A percentile compares a stretch with the other conserved stretches of the same genome.
phyloP scores from a whole-genome alignment of 2,113 vertebrate genomes.

The Shinisaurus crocodilurus region DNA sequence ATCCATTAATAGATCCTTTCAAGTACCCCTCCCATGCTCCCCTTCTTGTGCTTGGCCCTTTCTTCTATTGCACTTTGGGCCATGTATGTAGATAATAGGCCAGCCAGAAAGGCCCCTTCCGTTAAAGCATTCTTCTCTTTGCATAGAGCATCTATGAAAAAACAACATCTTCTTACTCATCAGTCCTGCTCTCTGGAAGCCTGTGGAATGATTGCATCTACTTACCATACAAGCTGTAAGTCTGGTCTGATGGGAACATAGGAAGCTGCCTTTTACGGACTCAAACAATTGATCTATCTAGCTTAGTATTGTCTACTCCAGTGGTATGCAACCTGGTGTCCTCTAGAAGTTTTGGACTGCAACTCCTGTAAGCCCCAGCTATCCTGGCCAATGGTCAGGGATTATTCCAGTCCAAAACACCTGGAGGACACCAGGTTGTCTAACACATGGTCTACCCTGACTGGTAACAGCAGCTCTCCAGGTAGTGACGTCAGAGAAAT shows the following conservation, averaged over 20 bases:
- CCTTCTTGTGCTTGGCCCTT: not conserved
- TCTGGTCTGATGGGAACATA: not conserved
- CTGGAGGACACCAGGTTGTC: too few species aligned
- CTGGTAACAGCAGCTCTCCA: too few species aligned
- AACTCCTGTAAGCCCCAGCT: too few species aligned
- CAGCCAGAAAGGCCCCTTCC: constrained; percentile 56
- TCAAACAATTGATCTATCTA: not conserved
- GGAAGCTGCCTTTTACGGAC: not conserved
- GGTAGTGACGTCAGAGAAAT: too few species aligned
- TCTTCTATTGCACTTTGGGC: constrained; percentile 50
- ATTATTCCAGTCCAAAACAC: too few species aligned
- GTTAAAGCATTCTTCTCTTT: rapidly evolving
- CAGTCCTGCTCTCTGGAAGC: not conserved
- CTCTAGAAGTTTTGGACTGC: too few species aligned
- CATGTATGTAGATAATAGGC: constrained; percentile 54
- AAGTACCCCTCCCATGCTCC: constrained; percentile 39
- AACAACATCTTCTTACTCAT: rapidly evolving
- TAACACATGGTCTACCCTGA: too few species aligned
- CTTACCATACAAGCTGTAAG: rapidly evolving
- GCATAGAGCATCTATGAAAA: not conserved
- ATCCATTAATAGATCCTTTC: constrained; percentile 59
- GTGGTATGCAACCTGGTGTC: too few species aligned
- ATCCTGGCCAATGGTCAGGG: too few species aligned
- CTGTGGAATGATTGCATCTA: not conserved
- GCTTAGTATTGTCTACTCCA: not conserved